Evolutionary conservation across 2,888 invertebrate genomes (phyloP), one percentile per base, ranked within the genome.

Genomic region (Cantharis rufa): DNA sequence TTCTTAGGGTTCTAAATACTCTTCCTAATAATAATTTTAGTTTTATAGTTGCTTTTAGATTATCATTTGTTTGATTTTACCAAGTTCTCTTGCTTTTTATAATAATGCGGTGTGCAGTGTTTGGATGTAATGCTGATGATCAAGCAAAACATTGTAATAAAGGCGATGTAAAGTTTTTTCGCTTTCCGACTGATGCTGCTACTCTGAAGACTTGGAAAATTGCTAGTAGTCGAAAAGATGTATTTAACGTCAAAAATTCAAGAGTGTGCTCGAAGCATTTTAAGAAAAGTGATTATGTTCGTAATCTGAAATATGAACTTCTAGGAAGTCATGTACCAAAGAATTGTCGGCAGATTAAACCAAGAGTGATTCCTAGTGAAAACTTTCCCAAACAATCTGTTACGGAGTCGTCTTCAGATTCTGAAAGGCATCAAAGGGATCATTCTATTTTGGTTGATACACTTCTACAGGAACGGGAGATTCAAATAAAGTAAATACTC

Each of bases 61-160:
- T n/a, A n/a, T n/a, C n/a, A n/a, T n/a, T n/a, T n/a, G n/a, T n/a
- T n/a, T n/a, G n/a, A n/a, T n/a, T n/a, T n/a, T n/a, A n/a, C n/a
- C n/a, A n/a, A n/a, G n/a, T n/a, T n/a, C n/a, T n/a, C n/a, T n/a
- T n/a, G n/a, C n/a, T n/a, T n/a, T n/a, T n/a, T n/a, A n/a, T n/a
- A 64, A 64, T 64, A 64, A 69, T 69, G 69, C 28, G 69, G 69
- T 69, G 69, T 69, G 69, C 69, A 15, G 69, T 69, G 28, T 69
- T 32, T 48, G 69, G 69, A 13, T 69, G 69, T 27, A 69, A 69
- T 69, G 15, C 13, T 21, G 70, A 70, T 16, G 48, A 70, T 18
- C 32, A 70, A 15, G 21, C 15, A 1, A 69, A 69, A 48, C 15
- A 69, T 69, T 69, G 3, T 69, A 48, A 69, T 18, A 69, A 69